Evolutionary conservation across 2,797 vertebrate species (phyloP), one percentile per base, ranked within the genome.

Genomic region (Chromobotia macracanthus): DNA sequence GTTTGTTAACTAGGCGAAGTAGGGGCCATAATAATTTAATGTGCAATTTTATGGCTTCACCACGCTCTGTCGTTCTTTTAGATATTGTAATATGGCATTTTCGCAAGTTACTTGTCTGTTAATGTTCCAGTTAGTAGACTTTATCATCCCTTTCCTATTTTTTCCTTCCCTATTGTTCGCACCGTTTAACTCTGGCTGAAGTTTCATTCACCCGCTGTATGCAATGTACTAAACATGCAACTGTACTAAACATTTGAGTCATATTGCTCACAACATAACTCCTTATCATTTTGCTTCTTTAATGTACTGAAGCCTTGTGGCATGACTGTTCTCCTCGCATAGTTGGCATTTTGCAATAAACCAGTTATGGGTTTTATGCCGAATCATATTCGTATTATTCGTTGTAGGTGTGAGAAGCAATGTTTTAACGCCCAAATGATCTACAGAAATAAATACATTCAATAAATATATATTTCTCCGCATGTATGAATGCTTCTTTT

Each of bases 61-160:
- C 95, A 97, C 95, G 97, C 96, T 97, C 95, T 94, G 94, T 90
- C 93, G 95, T 98, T 95, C 96, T 95, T 96, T 96, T 98, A 95
- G 96, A 96, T 96, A 97, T 96, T 97, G 96, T 97, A 97, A 96
- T 96, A 97, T 96, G 95, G 95, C 95, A 95, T 97, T 97, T 98
- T 97, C 97, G 98, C 95, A 96, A 96, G 97, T 98, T 97, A 97
- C 95, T 97, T 96, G 96, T 97, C 96, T 98, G 96, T 97, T 98
- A 97, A 96, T 97, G 96, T 98, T 98, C 97, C 97, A 98, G 95
- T 96, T 96, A 95, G 95, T 96, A 96, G 96, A 93, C 96, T 99
- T 98, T 97, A 98, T 97, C 93, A 94, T 95, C 96, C 94, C 93
- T 91, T 92, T 95, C 94, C 93, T 93, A 93, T 93, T 83, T 88